A percentile compares a stretch with the other conserved stretches of the same genome.
phyloP scores from a whole-genome alignment of 2,797 vertebrate genomes.

The Acanthurus leucopareius region DNA sequence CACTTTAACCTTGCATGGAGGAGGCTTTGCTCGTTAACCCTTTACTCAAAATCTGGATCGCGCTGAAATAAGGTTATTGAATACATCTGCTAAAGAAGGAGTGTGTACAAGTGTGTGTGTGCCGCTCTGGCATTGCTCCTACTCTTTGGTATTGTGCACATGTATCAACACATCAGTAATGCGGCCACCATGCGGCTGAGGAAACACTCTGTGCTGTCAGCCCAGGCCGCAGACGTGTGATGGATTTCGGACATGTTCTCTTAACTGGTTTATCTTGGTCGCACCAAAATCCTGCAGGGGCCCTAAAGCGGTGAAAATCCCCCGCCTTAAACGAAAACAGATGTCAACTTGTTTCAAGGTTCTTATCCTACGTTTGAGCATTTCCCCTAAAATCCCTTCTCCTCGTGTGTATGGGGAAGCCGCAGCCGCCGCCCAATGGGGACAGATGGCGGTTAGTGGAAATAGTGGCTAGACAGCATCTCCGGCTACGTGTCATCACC shows the following conservation, averaged over 20 bases:
- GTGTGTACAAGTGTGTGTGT: constrained; percentile 4
- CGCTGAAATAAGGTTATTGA: constrained; percentile 49
- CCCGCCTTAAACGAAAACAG: constrained; percentile 81
- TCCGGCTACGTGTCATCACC: constrained; percentile 78
- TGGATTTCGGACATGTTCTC: constrained; percentile 82
- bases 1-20: constrained; percentile 53
- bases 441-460: constrained; percentile 81
- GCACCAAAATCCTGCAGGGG: constrained; percentile 76
- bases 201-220: constrained; percentile 70
- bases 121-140: constrained; percentile 40
- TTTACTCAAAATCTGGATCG: constrained; percentile 39
- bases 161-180: constrained; percentile 51
- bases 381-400: constrained; percentile 72
- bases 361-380: constrained; percentile 72
- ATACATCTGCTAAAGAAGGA: constrained; percentile 41
- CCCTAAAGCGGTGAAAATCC: constrained; percentile 79
- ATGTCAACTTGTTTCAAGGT: constrained; percentile 80
- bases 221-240: constrained; percentile 66
- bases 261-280: constrained; percentile 83
- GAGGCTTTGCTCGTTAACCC: constrained; percentile 52
- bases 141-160: constrained; percentile 50
- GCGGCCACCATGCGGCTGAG: constrained; percentile 59
- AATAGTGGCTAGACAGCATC: constrained; percentile 78
- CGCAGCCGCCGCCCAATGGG: constrained; percentile 71
- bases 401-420: constrained; percentile 59